Evolutionary conservation across 2,113 vertebrate genomes (phyloP).

Genomic region (Nansenia antarctica): DNA sequence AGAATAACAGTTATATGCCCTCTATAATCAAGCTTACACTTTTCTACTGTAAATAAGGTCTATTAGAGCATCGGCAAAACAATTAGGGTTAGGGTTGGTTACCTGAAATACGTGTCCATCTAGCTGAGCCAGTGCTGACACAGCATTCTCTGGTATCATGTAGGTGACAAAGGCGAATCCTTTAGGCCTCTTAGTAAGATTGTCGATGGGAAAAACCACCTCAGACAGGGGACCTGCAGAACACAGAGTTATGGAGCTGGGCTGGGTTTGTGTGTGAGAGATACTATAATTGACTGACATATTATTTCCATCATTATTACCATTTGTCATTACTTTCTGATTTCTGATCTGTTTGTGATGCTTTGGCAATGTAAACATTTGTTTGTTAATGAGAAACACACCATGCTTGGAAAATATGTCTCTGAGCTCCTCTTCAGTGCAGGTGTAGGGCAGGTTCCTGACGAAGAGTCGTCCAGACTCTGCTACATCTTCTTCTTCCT

Average conservation of each 20-base stretch:
- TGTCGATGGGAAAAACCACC: slow-evolving; percentile 89
- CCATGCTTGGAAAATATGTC: slow-evolving; percentile 82
- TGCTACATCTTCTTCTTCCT: slow-evolving; percentile 91
- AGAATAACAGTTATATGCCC: no score
- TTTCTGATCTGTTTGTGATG: no score
- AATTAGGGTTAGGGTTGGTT: not conserved
- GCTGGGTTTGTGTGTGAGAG: no score
- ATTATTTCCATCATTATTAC: no score
- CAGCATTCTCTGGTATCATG: slow-evolving; percentile 92
- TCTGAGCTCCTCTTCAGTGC: slow-evolving; percentile 89
- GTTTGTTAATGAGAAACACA: no score
- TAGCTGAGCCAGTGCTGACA: slow-evolving; percentile 83
- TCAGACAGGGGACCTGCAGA: slow-evolving; percentile 87
- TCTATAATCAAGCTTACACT: no score
- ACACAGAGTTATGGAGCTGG: not conserved
- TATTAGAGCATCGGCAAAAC: no score
- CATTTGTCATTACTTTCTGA: no score
- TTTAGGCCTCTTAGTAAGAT: slow-evolving; percentile 90
- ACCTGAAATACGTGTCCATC: slow-evolving; percentile 97
- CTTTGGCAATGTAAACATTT: no score
- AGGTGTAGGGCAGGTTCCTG: slow-evolving; percentile 92
- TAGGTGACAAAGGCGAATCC: slow-evolving; percentile 94
- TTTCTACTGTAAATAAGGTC: no score
- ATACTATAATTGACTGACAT: no score
- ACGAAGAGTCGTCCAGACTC: slow-evolving; percentile 93